phyloP scores from a whole-genome alignment of 1,140 invertebrate species.

The Andricus grossulariae region DNA sequence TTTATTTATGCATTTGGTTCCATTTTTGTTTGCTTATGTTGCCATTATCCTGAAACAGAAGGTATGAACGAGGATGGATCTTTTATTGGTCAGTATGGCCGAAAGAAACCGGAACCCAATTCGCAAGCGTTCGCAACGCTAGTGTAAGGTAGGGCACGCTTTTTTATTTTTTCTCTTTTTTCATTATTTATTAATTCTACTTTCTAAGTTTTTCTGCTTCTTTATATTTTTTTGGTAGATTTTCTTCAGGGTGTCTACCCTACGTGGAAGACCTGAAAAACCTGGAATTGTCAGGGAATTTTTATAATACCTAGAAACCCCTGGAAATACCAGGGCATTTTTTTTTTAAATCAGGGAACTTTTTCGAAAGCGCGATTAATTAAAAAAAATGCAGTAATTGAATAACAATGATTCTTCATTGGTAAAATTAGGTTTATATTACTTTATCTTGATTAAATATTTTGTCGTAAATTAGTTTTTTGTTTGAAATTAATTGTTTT shows the following conservation, averaged over 20 bases:
- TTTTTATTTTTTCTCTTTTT: conserved; percentile 50
- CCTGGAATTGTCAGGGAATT: no score
- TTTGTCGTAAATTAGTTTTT: neutral
- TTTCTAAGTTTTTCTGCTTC: no score
- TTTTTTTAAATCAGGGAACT: neutral
- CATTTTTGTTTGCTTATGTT: conserved; percentile 66
- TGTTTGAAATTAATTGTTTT: no score
- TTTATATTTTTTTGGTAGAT: no score
- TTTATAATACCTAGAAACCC: no score
- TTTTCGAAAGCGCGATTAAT: no score
- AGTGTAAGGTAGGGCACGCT: conserved; percentile 78
- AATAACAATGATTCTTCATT: no score
- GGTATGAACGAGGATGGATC: conserved; percentile 99
- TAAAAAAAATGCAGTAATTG: no score
- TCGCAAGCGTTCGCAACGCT: conserved; percentile 87
- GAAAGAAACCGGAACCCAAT: conserved; percentile 83
- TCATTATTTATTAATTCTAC: conserved; percentile 49
- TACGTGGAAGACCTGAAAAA: no score
- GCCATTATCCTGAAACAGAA: conserved; percentile 76
- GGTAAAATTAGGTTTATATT: neutral
- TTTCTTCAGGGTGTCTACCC: no score
- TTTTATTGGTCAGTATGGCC: conserved; percentile 97
- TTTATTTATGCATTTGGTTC: conserved; percentile 54
- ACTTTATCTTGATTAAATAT: neutral
- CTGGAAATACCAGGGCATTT: no score